Conservation (phyloP, 1,140 invertebrate genomes). For the Musca vetustissima region DNA sequence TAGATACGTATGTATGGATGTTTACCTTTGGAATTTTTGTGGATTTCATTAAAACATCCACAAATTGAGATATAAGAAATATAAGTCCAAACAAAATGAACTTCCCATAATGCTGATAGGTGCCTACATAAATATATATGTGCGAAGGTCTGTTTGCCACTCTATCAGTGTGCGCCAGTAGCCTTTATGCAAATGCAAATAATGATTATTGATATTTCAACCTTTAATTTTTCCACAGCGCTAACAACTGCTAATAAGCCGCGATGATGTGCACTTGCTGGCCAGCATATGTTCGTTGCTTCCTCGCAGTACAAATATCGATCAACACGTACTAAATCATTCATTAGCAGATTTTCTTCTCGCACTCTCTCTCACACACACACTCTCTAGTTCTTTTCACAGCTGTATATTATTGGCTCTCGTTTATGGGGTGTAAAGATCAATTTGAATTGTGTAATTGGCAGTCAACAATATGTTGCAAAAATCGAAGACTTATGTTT, state of each 20-base stretch:
- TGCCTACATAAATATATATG: background rate
- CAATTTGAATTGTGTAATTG: no score
- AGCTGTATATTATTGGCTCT: no score
- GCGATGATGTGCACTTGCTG: no score
- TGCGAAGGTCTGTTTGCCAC: background rate
- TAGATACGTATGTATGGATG: no score
- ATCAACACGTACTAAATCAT: conserved; percentile 15
- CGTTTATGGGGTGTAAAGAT: no score
- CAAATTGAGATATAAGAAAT: background rate
- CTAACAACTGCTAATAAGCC: no score
- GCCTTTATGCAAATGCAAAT: background rate
- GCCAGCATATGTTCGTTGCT: no score
- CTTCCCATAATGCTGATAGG: background rate
- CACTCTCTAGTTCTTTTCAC: no score
- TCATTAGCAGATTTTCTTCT: background rate
- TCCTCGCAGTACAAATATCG: background rate
- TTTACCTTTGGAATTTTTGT: background rate
- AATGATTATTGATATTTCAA: conserved; percentile 19
- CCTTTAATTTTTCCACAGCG: background rate
- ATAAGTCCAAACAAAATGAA: background rate
- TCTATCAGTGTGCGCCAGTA: background rate
- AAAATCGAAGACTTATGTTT: no score
- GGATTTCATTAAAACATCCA: background rate
- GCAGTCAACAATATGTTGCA: no score
- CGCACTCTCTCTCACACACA: no score